Evolutionary conservation across 2,113 vertebrate genomes (phyloP).

Genomic region (Rhinolophus sinicus): DNA sequence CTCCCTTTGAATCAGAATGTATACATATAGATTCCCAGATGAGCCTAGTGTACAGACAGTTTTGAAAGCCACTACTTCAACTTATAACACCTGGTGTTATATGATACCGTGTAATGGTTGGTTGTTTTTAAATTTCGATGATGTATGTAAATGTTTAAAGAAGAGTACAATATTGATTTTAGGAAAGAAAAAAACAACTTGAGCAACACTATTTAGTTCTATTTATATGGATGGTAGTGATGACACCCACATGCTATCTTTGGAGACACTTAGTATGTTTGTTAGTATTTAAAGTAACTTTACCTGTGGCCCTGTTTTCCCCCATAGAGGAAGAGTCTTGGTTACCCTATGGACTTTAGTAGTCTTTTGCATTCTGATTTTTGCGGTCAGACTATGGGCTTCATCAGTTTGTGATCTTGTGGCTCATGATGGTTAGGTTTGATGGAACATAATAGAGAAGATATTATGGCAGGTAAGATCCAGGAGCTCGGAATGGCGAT

Average conservation of each 20-base stretch:
- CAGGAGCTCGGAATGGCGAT: not conserved
- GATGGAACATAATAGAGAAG: not conserved
- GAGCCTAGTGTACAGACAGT: not conserved
- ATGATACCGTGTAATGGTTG: not conserved
- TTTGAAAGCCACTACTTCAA: not conserved
- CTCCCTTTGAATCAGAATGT: not conserved
- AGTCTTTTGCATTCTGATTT: not conserved
- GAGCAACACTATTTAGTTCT: not conserved
- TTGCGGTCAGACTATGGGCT: not conserved
- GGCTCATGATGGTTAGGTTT: not conserved
- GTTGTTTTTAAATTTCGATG: conserved; percentile 19
- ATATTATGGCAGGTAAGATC: not conserved
- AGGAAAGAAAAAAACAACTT: not conserved
- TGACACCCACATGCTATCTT: not conserved
- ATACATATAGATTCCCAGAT: not conserved
- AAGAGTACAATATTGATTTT: not conserved
- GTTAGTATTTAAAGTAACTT: not conserved
- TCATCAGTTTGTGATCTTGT: not conserved
- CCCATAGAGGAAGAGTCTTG: not conserved
- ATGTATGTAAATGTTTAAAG: not conserved
- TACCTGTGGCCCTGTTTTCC: not conserved
- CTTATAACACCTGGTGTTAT: not conserved
- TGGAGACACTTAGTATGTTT: not conserved
- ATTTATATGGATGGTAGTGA: not conserved
- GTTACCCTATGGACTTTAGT: not conserved